Evolutionary conservation across 2,888 invertebrate genomes (phyloP).

Genomic region (Drosophila prolongata): DNA sequence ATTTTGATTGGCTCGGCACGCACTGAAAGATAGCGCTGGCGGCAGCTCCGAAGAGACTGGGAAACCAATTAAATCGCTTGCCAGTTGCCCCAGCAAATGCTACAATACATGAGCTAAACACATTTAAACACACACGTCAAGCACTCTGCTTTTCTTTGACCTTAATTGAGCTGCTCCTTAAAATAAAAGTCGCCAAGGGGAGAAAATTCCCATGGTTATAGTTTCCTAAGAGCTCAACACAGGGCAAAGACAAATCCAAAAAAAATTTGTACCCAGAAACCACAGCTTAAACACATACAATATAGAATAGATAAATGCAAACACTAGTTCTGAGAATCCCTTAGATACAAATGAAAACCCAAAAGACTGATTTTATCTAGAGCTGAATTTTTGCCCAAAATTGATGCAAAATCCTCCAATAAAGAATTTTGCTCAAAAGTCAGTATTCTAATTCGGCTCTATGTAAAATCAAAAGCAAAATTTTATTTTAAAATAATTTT

Average conservation of each 20-base stretch:
- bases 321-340: slow-evolving; percentile 19
- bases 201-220: slow-evolving; percentile 2
- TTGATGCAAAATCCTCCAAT: slow-evolving; percentile 37
- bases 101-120: slow-evolving; percentile 24
- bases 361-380: slow-evolving; percentile 80
- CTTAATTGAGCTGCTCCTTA: slow-evolving; percentile 53
- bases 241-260: slow-evolving; percentile 65
- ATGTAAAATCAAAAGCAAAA: slow-evolving; percentile 82
- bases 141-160: slow-evolving; percentile 58
- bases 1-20: slow-evolving; percentile 61
- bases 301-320: slow-evolving; percentile 14
- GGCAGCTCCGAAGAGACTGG: slow-evolving; percentile 5
- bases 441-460: slow-evolving; percentile 66
- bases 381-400: slow-evolving; percentile 62
- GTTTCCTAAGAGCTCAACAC: slow-evolving; percentile 45
- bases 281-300: slow-evolving; percentile 29
- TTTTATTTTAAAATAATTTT: slow-evolving; percentile 84
- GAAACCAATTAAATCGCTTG: slow-evolving; percentile 30
- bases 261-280: slow-evolving; percentile 32
- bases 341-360: slow-evolving; percentile 57
- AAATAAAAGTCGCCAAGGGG: slow-evolving; percentile 3
- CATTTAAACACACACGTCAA: slow-evolving; percentile 20
- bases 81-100: slow-evolving; percentile 35
- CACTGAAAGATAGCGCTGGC: slow-evolving; percentile 32
- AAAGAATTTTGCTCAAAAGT: slow-evolving; percentile 17